phyloP scores from a whole-genome alignment of 2,888 invertebrate genomes.

The Volucella zonaria region DNA sequence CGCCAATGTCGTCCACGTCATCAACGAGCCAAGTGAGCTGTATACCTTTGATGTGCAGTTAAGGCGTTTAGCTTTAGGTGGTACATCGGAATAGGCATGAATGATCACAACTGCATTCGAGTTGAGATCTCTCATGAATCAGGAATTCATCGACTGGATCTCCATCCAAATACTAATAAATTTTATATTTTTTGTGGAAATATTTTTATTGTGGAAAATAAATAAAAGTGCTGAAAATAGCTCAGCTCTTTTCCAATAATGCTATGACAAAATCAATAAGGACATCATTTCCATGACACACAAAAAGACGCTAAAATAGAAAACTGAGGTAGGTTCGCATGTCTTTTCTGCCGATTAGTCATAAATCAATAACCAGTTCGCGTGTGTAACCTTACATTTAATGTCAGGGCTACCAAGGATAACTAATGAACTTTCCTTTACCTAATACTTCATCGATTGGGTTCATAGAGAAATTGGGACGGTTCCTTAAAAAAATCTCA shows the following conservation, averaged over 20 bases:
- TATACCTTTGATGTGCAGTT: too few relatives aligned
- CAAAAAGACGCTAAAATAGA: conserved; percentile 41
- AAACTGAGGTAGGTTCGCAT: conserved; percentile 37
- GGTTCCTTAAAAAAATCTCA: conserved; percentile 13
- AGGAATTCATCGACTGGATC: conserved; percentile 15
- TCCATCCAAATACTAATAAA: conserved; percentile 20
- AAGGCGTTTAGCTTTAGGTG: too few relatives aligned
- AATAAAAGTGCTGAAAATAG: conserved; percentile 36
- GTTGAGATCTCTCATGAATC: too few relatives aligned
- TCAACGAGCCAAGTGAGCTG: too few relatives aligned
- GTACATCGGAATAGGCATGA: too few relatives aligned
- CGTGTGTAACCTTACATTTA: conserved; percentile 31
- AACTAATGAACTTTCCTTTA: neutral
- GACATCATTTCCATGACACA: conserved; percentile 29
- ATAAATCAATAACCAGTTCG: conserved; percentile 59
- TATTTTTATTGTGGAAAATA: neutral
- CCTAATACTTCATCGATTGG: conserved; percentile 36
- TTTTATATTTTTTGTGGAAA: too few relatives aligned
- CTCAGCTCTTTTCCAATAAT: conserved; percentile 45
- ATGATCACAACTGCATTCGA: too few relatives aligned
- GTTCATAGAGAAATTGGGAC: conserved; percentile 15
- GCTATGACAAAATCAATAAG: conserved; percentile 52
- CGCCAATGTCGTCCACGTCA: too few relatives aligned
- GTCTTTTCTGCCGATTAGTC: conserved; percentile 43
- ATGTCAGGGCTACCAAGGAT: conserved; percentile 2